Conservation (phyloP, 1,140 invertebrate species). For the Drosophila chauvacae region DNA sequence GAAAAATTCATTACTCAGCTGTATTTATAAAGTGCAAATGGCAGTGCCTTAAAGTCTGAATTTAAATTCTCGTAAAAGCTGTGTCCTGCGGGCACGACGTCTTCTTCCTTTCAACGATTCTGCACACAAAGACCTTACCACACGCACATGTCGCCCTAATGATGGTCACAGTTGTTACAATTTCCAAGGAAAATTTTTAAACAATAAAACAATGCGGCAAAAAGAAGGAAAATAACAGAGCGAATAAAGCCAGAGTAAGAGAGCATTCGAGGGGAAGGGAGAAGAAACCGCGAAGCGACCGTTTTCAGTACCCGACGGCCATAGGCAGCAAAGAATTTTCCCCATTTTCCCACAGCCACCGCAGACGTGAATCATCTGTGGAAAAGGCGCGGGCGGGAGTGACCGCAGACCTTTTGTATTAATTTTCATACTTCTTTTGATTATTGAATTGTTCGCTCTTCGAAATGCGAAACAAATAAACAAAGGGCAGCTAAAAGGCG, state of each 20-base stretch:
- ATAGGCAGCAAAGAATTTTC: slow-evolving; percentile 48
- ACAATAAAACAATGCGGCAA: slow-evolving; percentile 49
- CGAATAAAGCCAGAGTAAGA: slow-evolving; percentile 9
- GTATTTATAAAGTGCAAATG: slow-evolving; percentile 46
- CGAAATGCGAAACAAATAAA: slow-evolving; percentile 73
- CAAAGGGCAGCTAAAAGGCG: slow-evolving; percentile 65
- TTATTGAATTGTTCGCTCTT: slow-evolving; percentile 66
- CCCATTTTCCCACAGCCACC: slow-evolving; percentile 18
- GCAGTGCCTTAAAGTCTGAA: slow-evolving; percentile 36
- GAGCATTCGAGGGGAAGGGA: not conserved
- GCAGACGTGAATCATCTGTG: slow-evolving; percentile 32
- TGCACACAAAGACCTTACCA: slow-evolving; percentile 24
- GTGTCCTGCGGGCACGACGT: slow-evolving; percentile 9
- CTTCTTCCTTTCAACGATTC: slow-evolving; percentile 6
- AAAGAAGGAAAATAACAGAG: slow-evolving; percentile 31
- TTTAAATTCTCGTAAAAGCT: slow-evolving; percentile 43
- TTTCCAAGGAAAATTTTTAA: slow-evolving; percentile 63
- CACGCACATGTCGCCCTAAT: slow-evolving; percentile 59
- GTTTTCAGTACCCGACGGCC: slow-evolving; percentile 43
- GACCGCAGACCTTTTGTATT: slow-evolving; percentile 68
- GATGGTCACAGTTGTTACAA: slow-evolving; percentile 63
- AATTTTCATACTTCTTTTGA: slow-evolving; percentile 73
- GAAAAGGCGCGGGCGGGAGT: slow-evolving; percentile 16
- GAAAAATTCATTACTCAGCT: slow-evolving; percentile 40
- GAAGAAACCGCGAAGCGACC: slow-evolving; percentile 45